Conservation (phyloP, 2,797 vertebrate genomes). For the Columba guinea region DNA sequence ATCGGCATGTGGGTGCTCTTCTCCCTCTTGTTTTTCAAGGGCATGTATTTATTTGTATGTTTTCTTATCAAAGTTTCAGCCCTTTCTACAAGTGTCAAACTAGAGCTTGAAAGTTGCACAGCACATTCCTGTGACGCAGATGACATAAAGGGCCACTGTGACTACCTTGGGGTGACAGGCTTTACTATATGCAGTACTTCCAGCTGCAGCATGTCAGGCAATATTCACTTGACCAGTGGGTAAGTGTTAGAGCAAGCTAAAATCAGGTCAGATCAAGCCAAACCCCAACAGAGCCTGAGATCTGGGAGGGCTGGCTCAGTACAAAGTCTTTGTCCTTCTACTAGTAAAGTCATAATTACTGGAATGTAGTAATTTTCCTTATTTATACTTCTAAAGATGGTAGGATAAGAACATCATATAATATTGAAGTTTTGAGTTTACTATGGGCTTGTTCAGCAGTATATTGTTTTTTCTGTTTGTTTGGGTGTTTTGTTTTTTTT, state of each 20-base stretch:
- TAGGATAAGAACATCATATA: neutral
- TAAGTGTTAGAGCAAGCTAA: neutral
- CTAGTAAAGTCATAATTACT: neutral
- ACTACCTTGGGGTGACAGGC: neutral
- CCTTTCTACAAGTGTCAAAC: neutral
- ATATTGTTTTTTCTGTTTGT: neutral
- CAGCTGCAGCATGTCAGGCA: neutral
- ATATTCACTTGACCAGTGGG: neutral
- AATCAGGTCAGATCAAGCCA: neutral
- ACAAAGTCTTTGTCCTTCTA: neutral
- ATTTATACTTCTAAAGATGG: neutral
- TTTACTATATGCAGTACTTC: neutral
- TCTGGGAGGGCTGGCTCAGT: neutral
- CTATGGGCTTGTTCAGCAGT: neutral
- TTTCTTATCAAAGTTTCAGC: neutral
- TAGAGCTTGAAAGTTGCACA: neutral
- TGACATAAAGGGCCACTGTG: neutral
- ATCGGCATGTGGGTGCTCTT: neutral
- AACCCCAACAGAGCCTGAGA: neutral
- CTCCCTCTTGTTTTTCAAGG: neutral
- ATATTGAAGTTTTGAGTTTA: neutral
- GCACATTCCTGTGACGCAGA: neutral
- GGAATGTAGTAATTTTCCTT: neutral
- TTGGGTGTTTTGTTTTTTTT: too few relatives aligned
- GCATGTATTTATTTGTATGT: neutral